phyloP scores from a whole-genome alignment of 2,888 invertebrate species.

The Polyploca ridens region DNA sequence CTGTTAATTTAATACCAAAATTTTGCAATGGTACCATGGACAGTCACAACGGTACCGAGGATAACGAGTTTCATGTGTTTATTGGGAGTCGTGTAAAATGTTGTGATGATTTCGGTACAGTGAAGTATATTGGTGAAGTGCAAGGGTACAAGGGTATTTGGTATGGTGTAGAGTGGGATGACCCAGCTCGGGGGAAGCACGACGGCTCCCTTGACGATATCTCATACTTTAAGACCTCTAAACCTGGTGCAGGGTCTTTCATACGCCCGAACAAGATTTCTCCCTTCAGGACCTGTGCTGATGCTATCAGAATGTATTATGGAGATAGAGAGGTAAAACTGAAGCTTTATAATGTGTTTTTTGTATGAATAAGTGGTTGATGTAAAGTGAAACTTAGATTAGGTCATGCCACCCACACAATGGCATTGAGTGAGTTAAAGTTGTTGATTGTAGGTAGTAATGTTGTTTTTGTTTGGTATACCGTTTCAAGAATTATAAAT shows the following conservation, averaged over 20 bases:
- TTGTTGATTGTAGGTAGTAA: not conserved
- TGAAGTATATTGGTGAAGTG: slow-evolving; percentile 91
- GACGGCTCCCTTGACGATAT: slow-evolving; percentile 93
- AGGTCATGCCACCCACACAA: slow-evolving; percentile 34
- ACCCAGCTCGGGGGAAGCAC: slow-evolving; percentile 94
- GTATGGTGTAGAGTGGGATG: slow-evolving; percentile 99
- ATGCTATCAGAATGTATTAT: slow-evolving; percentile 86
- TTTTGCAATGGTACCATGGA: slow-evolving; percentile 81
- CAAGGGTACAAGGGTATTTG: slow-evolving; percentile 89
- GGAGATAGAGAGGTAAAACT: slow-evolving; percentile 74
- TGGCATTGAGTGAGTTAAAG: slow-evolving; percentile 25
- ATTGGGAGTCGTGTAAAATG: slow-evolving; percentile 75
- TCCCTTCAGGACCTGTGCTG: slow-evolving; percentile 88
- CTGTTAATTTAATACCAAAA: slow-evolving; percentile 82
- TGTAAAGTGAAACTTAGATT: slow-evolving; percentile 22
- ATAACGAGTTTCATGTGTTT: slow-evolving; percentile 75
- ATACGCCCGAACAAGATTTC: slow-evolving; percentile 92
- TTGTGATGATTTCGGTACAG: slow-evolving; percentile 76
- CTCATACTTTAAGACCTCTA: slow-evolving; percentile 91
- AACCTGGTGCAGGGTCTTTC: slow-evolving; percentile 95
- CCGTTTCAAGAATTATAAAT: too few species aligned
- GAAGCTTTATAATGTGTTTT: not conserved
- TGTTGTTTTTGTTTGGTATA: not conserved
- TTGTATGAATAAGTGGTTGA: not conserved
- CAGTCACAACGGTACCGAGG: slow-evolving; percentile 78